Evolutionary conservation across 92 coral and sea anemone species (phyloP).

Genomic region (Phenganax subtilis): DNA sequence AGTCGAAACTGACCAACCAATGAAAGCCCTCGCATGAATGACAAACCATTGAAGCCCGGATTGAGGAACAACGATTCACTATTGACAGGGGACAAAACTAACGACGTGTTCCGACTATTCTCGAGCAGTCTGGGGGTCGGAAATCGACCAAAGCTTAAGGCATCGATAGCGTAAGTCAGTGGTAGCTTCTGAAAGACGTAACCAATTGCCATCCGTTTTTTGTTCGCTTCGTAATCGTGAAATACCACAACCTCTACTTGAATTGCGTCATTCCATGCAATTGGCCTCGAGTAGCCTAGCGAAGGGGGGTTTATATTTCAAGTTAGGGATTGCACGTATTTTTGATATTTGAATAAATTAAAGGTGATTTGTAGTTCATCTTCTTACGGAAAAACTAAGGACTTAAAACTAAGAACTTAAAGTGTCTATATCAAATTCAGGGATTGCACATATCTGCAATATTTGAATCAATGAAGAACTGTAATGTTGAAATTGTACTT

Average conservation of each 20-base stretch:
- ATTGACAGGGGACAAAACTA: slow-evolving; percentile 69
- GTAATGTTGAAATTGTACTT: too few species aligned
- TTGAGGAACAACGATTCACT: slow-evolving; percentile 77
- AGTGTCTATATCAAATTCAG: too few species aligned
- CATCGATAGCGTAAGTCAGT: slow-evolving; percentile 71
- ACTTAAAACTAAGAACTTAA: too few species aligned
- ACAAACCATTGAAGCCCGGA: slow-evolving; percentile 69
- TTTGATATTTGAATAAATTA: too few species aligned
- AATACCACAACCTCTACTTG: slow-evolving; percentile 92
- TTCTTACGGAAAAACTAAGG: too few species aligned
- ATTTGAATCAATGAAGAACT: too few species aligned
- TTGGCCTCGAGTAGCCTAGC: neutral
- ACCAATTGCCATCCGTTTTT: slow-evolving; percentile 64
- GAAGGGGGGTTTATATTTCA: too few species aligned
- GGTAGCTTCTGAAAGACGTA: slow-evolving; percentile 80
- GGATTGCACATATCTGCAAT: too few species aligned
- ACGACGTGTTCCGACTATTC: slow-evolving; percentile 76
- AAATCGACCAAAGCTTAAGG: slow-evolving; percentile 64
- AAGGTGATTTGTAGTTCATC: too few species aligned
- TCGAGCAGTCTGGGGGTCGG: slow-evolving; percentile 64
- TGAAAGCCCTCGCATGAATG: slow-evolving; percentile 77
- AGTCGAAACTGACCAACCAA: slow-evolving; percentile 74
- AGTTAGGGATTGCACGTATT: too few species aligned
- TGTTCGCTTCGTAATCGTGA: slow-evolving; percentile 62
- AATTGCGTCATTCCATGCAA: slow-evolving; percentile 56